A percentile compares a stretch with the other conserved stretches of the same genome.
phyloP scores from a whole-genome alignment of 2,888 invertebrate species.

The Erebia epiphron region DNA sequence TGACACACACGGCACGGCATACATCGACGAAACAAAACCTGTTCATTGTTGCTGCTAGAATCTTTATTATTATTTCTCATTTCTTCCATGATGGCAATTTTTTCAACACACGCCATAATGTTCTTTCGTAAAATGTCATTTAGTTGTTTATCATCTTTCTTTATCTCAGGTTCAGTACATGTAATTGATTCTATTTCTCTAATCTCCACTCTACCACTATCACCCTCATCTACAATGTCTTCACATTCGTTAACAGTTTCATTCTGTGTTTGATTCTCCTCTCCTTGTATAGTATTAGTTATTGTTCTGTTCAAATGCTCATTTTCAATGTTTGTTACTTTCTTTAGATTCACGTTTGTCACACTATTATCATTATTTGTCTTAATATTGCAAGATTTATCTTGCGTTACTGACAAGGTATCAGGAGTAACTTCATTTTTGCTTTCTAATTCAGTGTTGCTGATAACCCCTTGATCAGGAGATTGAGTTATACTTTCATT shows the following conservation, averaged over 20 bases:
- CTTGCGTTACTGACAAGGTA: constrained; percentile 45
- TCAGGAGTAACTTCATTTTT: constrained; percentile 42
- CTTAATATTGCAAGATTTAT: constrained; percentile 53
- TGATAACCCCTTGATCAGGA: constrained; percentile 24
- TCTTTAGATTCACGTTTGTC: constrained; percentile 63
- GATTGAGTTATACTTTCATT: constrained; percentile 52
- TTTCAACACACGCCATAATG: constrained; percentile 74
- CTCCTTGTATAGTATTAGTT: constrained; percentile 48
- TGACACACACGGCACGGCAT: constrained; percentile 52
- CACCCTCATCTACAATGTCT: constrained; percentile 39
- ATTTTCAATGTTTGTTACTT: constrained; percentile 75
- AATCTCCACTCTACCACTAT: constrained; percentile 46
- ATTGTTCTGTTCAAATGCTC: constrained; percentile 73
- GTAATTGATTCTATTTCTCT: constrained; percentile 53
- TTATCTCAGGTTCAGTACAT: constrained; percentile 45
- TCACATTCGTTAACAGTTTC: constrained; percentile 43
- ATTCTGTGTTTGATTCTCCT: constrained; percentile 49
- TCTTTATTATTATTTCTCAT: constrained; percentile 67
- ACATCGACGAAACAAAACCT: constrained; percentile 71
- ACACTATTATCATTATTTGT: constrained; percentile 52
- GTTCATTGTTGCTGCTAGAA: constrained; percentile 54
- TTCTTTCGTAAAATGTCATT: constrained; percentile 70
- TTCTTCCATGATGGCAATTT: constrained; percentile 73
- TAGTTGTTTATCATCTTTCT: constrained; percentile 60
- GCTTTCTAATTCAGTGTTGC: constrained; percentile 41